These are phyloP conservation scores for Hystrix brachyura DNA, from an alignment of 2,113 vertebrate genomes.

Conservation along the genomic window DNA sequence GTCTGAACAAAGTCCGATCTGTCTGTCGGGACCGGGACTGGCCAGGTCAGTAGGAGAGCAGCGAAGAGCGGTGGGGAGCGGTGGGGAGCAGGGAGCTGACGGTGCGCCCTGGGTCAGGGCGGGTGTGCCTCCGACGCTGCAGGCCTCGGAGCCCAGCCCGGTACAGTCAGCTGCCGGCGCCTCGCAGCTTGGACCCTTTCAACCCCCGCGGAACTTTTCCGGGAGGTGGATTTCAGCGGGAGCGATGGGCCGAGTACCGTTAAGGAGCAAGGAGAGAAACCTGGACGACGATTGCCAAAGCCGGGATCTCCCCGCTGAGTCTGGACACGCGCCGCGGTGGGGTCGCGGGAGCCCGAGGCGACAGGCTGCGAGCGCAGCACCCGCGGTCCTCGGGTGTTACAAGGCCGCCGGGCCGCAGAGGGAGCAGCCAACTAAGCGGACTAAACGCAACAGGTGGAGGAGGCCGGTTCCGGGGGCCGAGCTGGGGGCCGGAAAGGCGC, in stretches of 20 bases:
- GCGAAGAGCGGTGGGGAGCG: too few relatives aligned
- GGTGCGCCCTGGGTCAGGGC: neutral
- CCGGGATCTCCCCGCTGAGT: neutral
- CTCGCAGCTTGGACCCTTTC: neutral
- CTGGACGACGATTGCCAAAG: neutral
- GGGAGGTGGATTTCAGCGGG: fast-evolving
- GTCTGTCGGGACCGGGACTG: fast-evolving
- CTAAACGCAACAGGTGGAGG: conserved; percentile 1
- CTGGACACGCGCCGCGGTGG: neutral
- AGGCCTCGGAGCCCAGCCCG: fast-evolving
- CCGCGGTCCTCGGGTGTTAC: fast-evolving
- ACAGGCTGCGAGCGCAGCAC: neutral
- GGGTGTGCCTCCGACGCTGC: neutral
- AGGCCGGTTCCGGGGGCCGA: neutral
- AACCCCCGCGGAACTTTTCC: neutral
- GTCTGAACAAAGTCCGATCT: fast-evolving
- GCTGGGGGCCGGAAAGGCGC: fast-evolving
- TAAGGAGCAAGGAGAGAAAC: neutral
- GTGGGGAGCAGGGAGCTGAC: neutral
- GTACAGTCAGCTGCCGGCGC: fast-evolving
- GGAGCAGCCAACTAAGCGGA: fast-evolving
- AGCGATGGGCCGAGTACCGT: fast-evolving
- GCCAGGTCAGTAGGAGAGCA: fast-evolving
- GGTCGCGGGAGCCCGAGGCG: fast-evolving
- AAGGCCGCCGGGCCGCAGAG: fast-evolving